Conservation (phyloP, 2,797 vertebrate genomes). For the Danio albolineatus region DNA sequence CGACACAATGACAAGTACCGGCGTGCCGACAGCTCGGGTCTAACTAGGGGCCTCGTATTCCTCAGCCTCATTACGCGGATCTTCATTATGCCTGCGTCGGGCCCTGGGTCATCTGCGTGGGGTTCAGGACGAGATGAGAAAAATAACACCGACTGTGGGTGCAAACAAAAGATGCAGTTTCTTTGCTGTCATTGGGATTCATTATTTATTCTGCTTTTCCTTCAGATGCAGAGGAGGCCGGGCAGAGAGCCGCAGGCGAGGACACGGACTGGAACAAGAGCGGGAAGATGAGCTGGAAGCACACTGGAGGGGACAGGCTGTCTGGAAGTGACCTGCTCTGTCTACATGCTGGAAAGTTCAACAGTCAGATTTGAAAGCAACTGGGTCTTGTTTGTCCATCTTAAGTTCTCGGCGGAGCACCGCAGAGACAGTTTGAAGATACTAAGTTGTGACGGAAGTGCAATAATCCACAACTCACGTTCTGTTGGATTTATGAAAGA, state of each 20-base stretch:
- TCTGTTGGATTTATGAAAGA: neutral
- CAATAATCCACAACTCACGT: constrained; percentile 4
- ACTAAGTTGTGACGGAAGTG: constrained; percentile 2
- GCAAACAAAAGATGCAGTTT: constrained; percentile 58
- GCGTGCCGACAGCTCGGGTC: constrained; percentile 58
- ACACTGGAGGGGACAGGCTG: constrained; percentile 43
- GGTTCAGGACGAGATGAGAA: constrained; percentile 57
- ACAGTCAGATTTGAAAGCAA: neutral
- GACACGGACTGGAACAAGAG: constrained; percentile 38
- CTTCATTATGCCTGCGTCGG: constrained; percentile 57
- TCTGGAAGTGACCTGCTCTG: constrained; percentile 40
- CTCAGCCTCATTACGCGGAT: constrained; percentile 55
- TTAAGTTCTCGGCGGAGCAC: neutral
- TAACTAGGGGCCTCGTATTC: constrained; percentile 62
- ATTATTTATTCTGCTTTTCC: constrained; percentile 68
- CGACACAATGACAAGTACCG: constrained; percentile 64
- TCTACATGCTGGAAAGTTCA: constrained; percentile 30
- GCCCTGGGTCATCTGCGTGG: constrained; percentile 64
- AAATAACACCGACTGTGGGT: constrained; percentile 56
- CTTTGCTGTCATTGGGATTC: constrained; percentile 53
- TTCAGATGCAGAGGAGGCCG: constrained; percentile 57
- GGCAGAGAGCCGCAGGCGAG: constrained; percentile 34
- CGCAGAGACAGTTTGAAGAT: neutral
- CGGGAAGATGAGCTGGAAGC: constrained; percentile 22
- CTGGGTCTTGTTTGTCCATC: neutral